A percentile compares a stretch with the other conserved stretches of the same genome.
Conservation (phyloP, 2,113 vertebrate genomes). For the Garra rufa region DNA sequence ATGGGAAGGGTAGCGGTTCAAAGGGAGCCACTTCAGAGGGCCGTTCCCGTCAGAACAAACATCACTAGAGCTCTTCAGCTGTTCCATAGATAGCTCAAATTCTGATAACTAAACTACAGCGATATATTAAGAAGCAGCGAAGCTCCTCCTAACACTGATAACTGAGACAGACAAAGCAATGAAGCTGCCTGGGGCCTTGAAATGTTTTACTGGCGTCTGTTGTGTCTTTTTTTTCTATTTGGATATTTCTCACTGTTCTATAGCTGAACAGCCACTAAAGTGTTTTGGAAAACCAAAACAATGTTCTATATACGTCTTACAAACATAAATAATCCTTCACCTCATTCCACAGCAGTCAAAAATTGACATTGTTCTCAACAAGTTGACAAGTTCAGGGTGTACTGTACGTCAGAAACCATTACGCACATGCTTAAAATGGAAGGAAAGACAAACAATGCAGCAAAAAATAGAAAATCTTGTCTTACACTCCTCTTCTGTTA, state of each 20-base stretch:
- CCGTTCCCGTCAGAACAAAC: neutral
- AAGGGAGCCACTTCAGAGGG: slow-evolving; percentile 47
- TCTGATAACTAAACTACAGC: slow-evolving; percentile 12
- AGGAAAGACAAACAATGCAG: neutral
- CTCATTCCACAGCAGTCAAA: neutral
- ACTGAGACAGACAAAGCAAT: slow-evolving; percentile 45
- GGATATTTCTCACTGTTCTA: neutral
- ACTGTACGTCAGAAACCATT: neutral
- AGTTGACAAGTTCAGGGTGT: neutral
- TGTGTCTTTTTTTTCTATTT: neutral
- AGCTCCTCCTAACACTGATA: slow-evolving; percentile 38
- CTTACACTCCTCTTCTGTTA: neutral
- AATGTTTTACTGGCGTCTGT: slow-evolving; percentile 22
- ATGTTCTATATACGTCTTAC: neutral
- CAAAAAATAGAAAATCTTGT: neutral
- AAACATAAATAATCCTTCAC: neutral
- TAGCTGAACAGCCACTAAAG: neutral
- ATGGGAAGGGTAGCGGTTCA: slow-evolving; percentile 57
- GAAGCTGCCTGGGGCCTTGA: slow-evolving; percentile 15
- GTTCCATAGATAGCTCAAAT: slow-evolving; percentile 14
- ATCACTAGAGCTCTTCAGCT: slow-evolving; percentile 21
- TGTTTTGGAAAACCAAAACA: neutral
- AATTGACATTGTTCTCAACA: neutral
- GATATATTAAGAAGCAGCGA: slow-evolving; percentile 26
- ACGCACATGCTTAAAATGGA: neutral